Evolutionary conservation across 2,888 invertebrate species (phyloP), one percentile per base, ranked within the genome.

Genomic region (Lamellibrachia columna): DNA sequence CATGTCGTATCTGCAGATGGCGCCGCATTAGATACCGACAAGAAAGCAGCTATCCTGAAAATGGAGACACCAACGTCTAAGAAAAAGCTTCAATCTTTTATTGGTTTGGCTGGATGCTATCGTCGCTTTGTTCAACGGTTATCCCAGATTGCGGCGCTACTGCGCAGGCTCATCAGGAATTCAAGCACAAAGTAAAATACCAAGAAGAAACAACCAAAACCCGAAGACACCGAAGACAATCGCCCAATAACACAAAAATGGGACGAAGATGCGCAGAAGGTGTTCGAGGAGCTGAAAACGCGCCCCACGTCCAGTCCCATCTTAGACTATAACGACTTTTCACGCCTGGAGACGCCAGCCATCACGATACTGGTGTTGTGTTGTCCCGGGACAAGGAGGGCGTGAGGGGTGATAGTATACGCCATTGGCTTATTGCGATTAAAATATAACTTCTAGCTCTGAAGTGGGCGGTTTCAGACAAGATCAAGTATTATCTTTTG

Each of bases 91-190:
- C 90, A 93, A 8, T 22, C 90, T 60, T 94, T 95, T 92, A 40
- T 94, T 3, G 93, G 93, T 0, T 90, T 94, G 9, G 94, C 93
- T 90, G 53, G 92, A 11, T 95, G 94, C 93, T 95, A 94, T 91
- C 15, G 94, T 4, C 28, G 92, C 53, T 95, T 93, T 92, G 92
- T 95, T 1, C 58, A 90, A n/a, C 53, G 52, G 4, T 95, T 94
- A 92, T 91, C 94, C 1, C 53, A 90, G 3, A 93, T 94, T 9
- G 94, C 94, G 2, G 55, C 90, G 40, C 94, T 93, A 11, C 90
- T 94, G 2, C 93, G 93, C 15, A 7, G 2, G 15, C 90, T 90
- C n/a, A 90, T 40, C 15, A 90, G 40, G 40, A 40, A 40, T 40
- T 0, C 40, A 40, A 40, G 0, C 40, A 40, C 15, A 7, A 90